These are phyloP conservation scores for Kryptopterus vitreolus DNA, from an alignment of 2,797 vertebrate genomes.

Conservation along the genomic window DNA sequence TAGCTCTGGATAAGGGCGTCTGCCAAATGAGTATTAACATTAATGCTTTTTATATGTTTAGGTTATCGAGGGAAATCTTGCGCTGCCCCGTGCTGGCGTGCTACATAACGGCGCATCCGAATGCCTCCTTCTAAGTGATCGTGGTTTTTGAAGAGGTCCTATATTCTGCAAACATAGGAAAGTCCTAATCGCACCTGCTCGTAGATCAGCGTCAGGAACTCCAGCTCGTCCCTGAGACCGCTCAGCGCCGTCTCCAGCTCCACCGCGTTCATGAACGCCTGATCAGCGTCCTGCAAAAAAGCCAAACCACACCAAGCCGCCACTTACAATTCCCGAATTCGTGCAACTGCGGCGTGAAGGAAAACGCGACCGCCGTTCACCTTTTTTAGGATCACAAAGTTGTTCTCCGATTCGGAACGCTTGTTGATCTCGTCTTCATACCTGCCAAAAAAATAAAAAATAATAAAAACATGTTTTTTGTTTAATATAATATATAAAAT, in stretches of 20 bases:
- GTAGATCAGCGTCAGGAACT: constrained; percentile 82
- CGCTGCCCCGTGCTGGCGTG: too few relatives aligned
- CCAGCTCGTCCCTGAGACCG: constrained; percentile 78
- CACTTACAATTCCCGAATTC: not conserved
- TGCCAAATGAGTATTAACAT: too few relatives aligned
- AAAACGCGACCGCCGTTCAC: constrained; percentile 66
- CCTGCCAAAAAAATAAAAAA: constrained; percentile 65
- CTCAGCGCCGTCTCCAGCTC: constrained; percentile 81
- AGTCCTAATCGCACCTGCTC: constrained; percentile 70
- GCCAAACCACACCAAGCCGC: not conserved
- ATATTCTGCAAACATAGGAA: too few relatives aligned
- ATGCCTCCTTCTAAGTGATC: too few relatives aligned
- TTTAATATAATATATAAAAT: too few relatives aligned
- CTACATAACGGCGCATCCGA: too few relatives aligned
- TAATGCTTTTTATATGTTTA: too few relatives aligned
- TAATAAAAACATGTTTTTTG: too few relatives aligned
- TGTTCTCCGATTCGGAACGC: constrained; percentile 84
- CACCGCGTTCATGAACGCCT: constrained; percentile 81
- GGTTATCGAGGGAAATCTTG: too few relatives aligned
- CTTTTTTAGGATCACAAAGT: constrained; percentile 91
- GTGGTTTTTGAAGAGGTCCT: too few relatives aligned
- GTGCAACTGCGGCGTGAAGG: not conserved
- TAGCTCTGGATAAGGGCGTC: too few relatives aligned
- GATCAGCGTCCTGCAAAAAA: constrained; percentile 84
- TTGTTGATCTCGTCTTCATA: constrained; percentile 92